phyloP scores from a whole-genome alignment of 2,113 vertebrate genomes.

The Meleagris gallopavo region DNA sequence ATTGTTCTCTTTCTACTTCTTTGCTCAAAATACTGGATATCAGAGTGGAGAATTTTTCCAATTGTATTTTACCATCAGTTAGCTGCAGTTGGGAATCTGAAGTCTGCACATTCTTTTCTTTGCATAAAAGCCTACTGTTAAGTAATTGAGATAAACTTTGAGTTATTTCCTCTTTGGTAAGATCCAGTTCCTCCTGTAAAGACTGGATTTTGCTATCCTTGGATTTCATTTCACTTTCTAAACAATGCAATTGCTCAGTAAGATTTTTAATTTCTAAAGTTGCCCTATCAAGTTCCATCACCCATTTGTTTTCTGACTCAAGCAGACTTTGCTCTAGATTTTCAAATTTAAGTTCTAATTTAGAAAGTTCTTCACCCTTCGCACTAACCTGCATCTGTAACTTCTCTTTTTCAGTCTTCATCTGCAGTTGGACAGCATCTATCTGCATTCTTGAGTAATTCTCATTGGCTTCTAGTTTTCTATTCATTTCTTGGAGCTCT shows the following conservation, averaged over 20 bases:
- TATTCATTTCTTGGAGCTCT: conserved; percentile 71
- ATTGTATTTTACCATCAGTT: conserved; percentile 70
- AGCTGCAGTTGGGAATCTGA: conserved; percentile 46
- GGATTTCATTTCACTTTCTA: conserved; percentile 79
- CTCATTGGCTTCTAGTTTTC: conserved; percentile 76
- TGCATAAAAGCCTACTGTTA: conserved; percentile 75
- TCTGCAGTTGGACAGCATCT: conserved; percentile 52
- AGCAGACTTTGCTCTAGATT: conserved; percentile 81
- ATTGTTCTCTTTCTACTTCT: conserved; percentile 68
- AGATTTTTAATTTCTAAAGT: conserved; percentile 78
- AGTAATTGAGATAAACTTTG: conserved; percentile 73
- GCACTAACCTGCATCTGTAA: conserved; percentile 91
- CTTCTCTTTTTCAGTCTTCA: conserved; percentile 80
- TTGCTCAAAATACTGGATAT: conserved; percentile 76
- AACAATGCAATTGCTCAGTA: conserved; percentile 73
- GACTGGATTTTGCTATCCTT: conserved; percentile 83
- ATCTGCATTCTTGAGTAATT: conserved; percentile 74
- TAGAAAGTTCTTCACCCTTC: conserved; percentile 79
- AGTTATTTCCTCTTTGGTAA: conserved; percentile 79
- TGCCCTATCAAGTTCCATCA: conserved; percentile 81
- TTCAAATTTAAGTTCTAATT: conserved; percentile 77
- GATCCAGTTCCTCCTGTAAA: conserved; percentile 83
- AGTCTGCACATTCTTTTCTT: conserved; percentile 68
- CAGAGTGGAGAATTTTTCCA: conserved; percentile 76
- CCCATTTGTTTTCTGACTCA: conserved; percentile 85